Evolutionary conservation across 2,113 vertebrate genomes (phyloP).

Genomic region (Isurus oxyrinchus): DNA sequence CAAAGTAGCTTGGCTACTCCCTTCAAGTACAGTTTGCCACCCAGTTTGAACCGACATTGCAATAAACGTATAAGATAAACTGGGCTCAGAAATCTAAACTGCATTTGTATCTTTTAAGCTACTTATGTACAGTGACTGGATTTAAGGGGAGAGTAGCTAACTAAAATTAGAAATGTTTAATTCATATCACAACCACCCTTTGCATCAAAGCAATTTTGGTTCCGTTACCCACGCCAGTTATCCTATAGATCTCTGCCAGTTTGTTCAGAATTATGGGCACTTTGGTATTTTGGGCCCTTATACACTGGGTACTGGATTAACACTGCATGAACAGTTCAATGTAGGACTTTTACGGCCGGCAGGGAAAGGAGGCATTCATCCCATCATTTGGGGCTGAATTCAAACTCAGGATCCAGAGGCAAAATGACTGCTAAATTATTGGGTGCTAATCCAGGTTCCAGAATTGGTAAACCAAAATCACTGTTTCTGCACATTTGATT

Average conservation of each 20-base stretch:
- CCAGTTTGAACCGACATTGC: neutral
- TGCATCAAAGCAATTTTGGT: neutral
- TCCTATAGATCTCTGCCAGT: neutral
- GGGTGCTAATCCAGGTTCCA: neutral
- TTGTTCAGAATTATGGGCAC: neutral
- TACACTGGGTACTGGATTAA: neutral
- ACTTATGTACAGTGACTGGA: neutral
- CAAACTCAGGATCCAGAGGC: neutral
- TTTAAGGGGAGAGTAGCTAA: neutral
- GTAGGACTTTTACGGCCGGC: neutral
- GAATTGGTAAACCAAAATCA: neutral
- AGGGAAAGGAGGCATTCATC: neutral
- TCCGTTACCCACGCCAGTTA: neutral
- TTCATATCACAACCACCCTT: neutral
- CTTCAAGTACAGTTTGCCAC: neutral
- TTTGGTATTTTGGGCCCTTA: neutral
- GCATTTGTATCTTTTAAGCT: neutral
- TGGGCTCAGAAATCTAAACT: neutral
- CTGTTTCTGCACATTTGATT: neutral
- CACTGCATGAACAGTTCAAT: neutral
- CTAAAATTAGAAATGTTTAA: neutral
- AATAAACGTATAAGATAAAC: neutral
- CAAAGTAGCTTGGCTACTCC: neutral
- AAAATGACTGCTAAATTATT: neutral
- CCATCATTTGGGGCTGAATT: neutral